phyloP scores from a whole-genome alignment of 2,797 vertebrate genomes.

The Phoxinus dragarum region DNA sequence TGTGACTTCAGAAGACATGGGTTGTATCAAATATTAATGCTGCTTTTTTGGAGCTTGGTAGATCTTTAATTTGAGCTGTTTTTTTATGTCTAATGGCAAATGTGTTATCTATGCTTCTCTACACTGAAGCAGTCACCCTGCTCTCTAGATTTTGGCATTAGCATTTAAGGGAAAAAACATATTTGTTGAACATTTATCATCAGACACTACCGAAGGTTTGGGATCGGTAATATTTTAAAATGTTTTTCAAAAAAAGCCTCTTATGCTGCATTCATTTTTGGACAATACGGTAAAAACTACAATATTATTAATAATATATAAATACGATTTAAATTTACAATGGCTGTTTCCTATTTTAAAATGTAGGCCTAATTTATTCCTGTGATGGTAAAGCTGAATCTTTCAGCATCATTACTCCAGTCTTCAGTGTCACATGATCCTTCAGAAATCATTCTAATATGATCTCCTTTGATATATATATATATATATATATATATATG shows the following conservation, averaged over 20 bases:
- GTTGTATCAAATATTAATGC: not conserved
- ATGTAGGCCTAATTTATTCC: not conserved
- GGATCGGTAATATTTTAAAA: not conserved
- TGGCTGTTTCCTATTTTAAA: not conserved
- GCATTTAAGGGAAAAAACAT: not conserved
- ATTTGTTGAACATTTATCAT: not conserved
- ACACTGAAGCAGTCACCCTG: not conserved
- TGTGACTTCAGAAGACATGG: not conserved
- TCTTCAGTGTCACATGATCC: not conserved
- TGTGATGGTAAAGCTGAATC: not conserved
- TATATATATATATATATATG: too few species aligned
- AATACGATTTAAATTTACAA: not conserved
- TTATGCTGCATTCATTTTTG: too few species aligned
- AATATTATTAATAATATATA: not conserved
- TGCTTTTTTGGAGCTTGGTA: not conserved
- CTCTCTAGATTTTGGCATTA: not conserved
- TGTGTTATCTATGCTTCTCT: not conserved
- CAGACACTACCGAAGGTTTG: not conserved
- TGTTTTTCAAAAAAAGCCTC: too few species aligned
- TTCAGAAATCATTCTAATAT: not conserved
- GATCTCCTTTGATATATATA: too few species aligned
- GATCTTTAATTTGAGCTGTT: not conserved
- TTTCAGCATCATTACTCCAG: not conserved
- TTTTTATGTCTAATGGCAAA: not conserved
- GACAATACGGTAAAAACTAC: not conserved